These are phyloP conservation scores for Anoplius nigerrimus DNA, from an alignment of 2,888 invertebrate species.

Conservation along the genomic window DNA sequence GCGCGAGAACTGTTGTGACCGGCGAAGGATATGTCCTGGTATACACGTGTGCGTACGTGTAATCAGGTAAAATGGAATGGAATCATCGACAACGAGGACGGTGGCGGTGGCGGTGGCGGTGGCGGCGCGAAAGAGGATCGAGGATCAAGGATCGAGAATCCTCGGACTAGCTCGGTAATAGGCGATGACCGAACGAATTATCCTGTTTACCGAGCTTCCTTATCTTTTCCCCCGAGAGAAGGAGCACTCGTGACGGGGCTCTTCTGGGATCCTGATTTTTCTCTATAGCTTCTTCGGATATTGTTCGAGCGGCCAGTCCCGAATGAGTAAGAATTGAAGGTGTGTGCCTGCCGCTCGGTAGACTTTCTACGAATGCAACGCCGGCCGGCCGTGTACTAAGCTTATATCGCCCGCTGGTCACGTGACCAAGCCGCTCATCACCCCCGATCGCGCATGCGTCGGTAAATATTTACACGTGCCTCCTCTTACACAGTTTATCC, in stretches of 20 bases:
- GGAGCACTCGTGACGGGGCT: not conserved
- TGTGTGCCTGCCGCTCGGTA: slow-evolving; percentile 31
- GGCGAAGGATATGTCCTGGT: no score
- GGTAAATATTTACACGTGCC: slow-evolving; percentile 72
- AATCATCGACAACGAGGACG: not conserved
- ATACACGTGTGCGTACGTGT: no score
- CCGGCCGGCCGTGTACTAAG: slow-evolving; percentile 68
- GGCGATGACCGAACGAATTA: not conserved
- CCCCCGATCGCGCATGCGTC: slow-evolving; percentile 64
- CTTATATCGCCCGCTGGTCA: slow-evolving; percentile 69
- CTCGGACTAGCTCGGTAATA: slow-evolving; percentile 17
- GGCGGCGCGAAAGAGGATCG: slow-evolving; percentile 39
- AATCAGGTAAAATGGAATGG: not conserved
- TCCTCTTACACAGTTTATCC: not conserved
- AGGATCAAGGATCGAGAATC: slow-evolving; percentile 67
- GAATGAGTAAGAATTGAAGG: no score
- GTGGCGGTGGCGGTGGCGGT: not conserved
- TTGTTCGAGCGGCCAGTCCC: not conserved
- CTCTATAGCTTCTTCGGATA: not conserved
- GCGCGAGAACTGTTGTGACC: no score
- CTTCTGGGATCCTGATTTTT: not conserved
- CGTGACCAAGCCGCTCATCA: slow-evolving; percentile 58
- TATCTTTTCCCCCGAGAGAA: not conserved
- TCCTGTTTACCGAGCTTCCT: not conserved
- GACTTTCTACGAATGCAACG: slow-evolving; percentile 57